Base-by-base conservation (phyloP, 2,797 vertebrate genomes). In the Siniperca undulata region DNA sequence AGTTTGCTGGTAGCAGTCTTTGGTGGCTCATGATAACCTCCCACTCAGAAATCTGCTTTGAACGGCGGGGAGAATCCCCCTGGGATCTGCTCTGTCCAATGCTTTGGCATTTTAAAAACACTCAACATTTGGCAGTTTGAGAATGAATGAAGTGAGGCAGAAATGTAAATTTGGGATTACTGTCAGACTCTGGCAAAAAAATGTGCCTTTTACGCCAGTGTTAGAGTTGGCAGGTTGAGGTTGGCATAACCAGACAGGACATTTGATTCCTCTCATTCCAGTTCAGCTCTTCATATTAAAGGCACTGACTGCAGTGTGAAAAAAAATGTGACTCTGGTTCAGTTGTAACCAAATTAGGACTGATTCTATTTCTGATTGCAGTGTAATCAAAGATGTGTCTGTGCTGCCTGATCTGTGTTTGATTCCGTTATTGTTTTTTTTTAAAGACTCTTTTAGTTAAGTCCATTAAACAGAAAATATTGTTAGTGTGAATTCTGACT, bases 11-110 rank as follows among this genome's bases (percentile, higher is more conserved):
- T 77, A 78, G 84, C 60, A 1, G 56, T 79, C 80, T 79, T 85
- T 86, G 82, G 80, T 83, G 71, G 79, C 78, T 72, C 73, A 75
- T 80, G 80, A 89, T 85, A 87, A 91, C 81, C 75, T 80, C 89
- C 86, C 83, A 90, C 89, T 86, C 86, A 86, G 61, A 78, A 75
- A 82, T 86, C 44, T 55, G 44, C 70, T 89, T 84, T 83, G 66
- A 82, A 58, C 13, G 1, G 30, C 4, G 1, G 46, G 58, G 53
- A 83, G 81, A 70, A 85, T 79, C 67, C 76, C 78, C 60, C 44
- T 2, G 52, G 61, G 67, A 82, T 56, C 64, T 56, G 72, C 48
- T 87, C 76, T 34, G 75, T 84, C 68, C 80, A 79, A 50, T 30
- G 30, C 30, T 68, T 75, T 83, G 77, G 60, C 83, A 80, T 81